Evolutionary conservation across 1,140 invertebrate species (phyloP).

Genomic region (Drosophila guanche): DNA sequence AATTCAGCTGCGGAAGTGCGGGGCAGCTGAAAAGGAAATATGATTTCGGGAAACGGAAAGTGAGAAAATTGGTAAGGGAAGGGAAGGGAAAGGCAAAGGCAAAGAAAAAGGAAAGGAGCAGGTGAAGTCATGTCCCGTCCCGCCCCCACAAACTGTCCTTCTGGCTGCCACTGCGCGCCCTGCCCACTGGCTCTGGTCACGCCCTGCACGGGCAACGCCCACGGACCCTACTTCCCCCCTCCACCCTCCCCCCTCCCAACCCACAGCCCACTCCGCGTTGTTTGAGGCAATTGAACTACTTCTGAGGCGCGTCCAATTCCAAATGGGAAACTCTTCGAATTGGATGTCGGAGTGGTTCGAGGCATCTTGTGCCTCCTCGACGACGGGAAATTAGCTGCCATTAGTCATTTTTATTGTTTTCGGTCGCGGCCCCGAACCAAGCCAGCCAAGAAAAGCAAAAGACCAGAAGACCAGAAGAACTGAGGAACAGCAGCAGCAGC

Average conservation of each 20-base stretch:
- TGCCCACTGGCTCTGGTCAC: conserved; percentile 32
- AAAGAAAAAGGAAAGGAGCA: conserved; percentile 12
- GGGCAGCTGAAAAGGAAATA: conserved; percentile 23
- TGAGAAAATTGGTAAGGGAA: conserved; percentile 21
- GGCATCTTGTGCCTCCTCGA: conserved; percentile 21
- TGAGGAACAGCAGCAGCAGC: no score
- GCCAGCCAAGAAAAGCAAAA: not conserved
- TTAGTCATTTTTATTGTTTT: conserved; percentile 83
- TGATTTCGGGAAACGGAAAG: conserved; percentile 2
- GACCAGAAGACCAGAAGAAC: no score
- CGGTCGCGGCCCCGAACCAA: conserved; percentile 61
- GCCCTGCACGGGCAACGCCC: conserved; percentile 43
- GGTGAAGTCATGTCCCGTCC: conserved; percentile 27
- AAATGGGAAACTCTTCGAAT: conserved; percentile 56
- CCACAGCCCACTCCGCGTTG: not conserved
- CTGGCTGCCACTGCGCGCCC: not conserved
- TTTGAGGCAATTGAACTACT: conserved; percentile 47
- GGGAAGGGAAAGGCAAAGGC: not conserved
- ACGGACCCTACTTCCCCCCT: not conserved
- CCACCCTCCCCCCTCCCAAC: not conserved
- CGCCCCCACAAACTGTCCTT: conserved; percentile 5
- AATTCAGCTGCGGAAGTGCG: not conserved
- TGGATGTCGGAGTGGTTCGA: conserved; percentile 14
- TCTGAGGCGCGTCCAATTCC: conserved; percentile 53
- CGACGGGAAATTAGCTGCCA: conserved; percentile 80